phyloP scores from a whole-genome alignment of 2,888 invertebrate species.

The Cryptus armator region DNA sequence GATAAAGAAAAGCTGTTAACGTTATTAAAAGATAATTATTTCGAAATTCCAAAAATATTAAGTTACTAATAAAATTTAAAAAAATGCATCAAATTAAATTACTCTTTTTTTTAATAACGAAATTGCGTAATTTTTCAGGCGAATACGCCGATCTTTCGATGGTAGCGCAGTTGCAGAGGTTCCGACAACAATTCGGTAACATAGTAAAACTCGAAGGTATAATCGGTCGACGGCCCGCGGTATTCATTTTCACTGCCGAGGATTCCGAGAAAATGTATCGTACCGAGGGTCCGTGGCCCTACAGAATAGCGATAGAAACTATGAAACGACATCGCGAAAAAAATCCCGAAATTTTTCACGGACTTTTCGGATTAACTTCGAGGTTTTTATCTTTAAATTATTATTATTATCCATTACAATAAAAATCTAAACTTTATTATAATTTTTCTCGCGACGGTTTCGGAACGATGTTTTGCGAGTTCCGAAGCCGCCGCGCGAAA shows the following conservation, averaged over 20 bases:
- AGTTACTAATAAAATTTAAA: too few species aligned
- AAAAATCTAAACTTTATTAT: too few species aligned
- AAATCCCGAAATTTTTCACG: constrained; percentile 83
- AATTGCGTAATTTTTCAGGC: constrained; percentile 66
- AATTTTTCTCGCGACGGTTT: too few species aligned
- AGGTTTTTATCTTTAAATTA: constrained; percentile 72
- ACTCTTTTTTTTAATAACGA: too few species aligned
- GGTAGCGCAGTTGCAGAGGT: constrained; percentile 69
- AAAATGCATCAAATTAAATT: too few species aligned
- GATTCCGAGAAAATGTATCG: constrained; percentile 83
- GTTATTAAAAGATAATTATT: background rate
- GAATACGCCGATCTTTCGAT: constrained; percentile 71
- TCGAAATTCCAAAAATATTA: too few species aligned
- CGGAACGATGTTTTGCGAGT: too few species aligned
- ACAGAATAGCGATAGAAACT: constrained; percentile 82
- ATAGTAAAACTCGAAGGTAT: constrained; percentile 85
- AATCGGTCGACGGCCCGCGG: constrained; percentile 70
- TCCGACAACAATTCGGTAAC: constrained; percentile 83
- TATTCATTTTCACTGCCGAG: constrained; percentile 78
- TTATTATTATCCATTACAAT: too few species aligned
- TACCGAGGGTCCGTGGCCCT: constrained; percentile 85
- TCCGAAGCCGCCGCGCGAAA: too few species aligned
- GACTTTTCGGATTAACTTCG: constrained; percentile 75
- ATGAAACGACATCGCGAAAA: constrained; percentile 83
- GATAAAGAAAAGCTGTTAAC: background rate